Evolutionary conservation across 2,888 invertebrate species (phyloP).

Genomic region (Cerceris rybyensis): DNA sequence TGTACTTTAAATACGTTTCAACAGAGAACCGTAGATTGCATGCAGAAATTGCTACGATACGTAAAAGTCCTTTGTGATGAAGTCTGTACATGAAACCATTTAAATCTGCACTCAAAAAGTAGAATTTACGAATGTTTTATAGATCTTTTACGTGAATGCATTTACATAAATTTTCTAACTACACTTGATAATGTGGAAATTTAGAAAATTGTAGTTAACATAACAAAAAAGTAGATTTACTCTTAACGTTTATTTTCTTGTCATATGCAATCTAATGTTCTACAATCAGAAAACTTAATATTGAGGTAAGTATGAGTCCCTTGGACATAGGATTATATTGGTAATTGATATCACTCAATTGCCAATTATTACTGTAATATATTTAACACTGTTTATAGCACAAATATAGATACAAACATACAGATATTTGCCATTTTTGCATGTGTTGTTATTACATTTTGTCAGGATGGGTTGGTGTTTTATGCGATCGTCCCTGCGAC

Average conservation of each 20-base stretch:
- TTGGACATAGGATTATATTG: background rate
- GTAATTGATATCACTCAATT: background rate
- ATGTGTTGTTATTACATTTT: constrained; percentile 56
- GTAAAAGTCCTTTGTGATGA: constrained; percentile 24
- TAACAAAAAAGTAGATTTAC: background rate
- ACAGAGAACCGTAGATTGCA: constrained; percentile 31
- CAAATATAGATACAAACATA: constrained; percentile 2
- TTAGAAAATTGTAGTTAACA: no score
- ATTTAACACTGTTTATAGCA: background rate
- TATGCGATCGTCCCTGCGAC: constrained; percentile 94
- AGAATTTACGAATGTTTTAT: no score
- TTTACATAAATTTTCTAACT: background rate
- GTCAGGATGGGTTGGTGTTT: constrained; percentile 88
- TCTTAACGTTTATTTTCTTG: background rate
- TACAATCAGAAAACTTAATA: background rate
- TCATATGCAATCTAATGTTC: background rate
- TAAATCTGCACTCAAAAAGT: no score
- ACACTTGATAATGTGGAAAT: no score
- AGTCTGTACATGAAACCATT: no score
- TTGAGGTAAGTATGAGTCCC: background rate
- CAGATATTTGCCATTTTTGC: constrained; percentile 26
- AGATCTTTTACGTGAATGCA: background rate
- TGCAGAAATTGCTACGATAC: constrained; percentile 6
- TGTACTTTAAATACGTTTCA: constrained; percentile 10
- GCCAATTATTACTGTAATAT: background rate